Base-by-base conservation (phyloP, 2,113 vertebrate species). In the Engystomops pustulosus region DNA sequence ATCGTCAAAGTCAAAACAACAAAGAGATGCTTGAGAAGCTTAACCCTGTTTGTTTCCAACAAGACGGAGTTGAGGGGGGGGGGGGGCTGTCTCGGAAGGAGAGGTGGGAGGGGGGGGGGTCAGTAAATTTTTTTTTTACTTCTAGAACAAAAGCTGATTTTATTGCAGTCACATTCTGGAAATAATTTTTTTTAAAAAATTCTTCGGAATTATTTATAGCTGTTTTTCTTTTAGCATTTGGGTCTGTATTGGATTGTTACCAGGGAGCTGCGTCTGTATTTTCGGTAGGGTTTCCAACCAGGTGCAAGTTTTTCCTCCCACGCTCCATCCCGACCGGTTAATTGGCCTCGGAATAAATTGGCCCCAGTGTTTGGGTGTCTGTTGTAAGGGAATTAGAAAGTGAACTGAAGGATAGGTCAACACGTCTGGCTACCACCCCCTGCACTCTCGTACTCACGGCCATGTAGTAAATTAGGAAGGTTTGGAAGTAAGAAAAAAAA, bases 1-100 rank as follows among this genome's bases (percentile, higher is more conserved):
- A 96, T 96, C 96, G 96, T 96, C 96, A 95, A 95, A 94, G 93
- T 92, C 92, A 95, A 91, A 97, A 97, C 95, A 96, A 97, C 96
- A 95, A 94, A 91, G 92, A 91, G 90, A 92, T 92, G 93, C 92
- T 91, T 94, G 94, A 95, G 94, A 95, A 93, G 93, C 91, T 94
- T 96, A 96, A 96, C 95, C 95, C 94, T 91, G 90, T 93, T 94
- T 94, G 92, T 93, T 90, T 92, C 92, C 92, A 93, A 91, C 92
- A 92, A 75, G 47, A 71, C 4, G n/a, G n/a, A n/a, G n/a, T n/a
- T n/a, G n/a, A n/a, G n/a, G n/a, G 77, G 38, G 5, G 17, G 60
- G 27, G 45, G 62, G 27, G 25, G 53, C 70, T 14, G 20, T 74
- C 8, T 5, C 1, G 30, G 6, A n/a, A n/a, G 30, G 4, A 12